Evolutionary conservation across 64 coral and sea anemone species (phyloP), one percentile per base, ranked within the genome.

Genomic region (Astreopora myriophthalma): DNA sequence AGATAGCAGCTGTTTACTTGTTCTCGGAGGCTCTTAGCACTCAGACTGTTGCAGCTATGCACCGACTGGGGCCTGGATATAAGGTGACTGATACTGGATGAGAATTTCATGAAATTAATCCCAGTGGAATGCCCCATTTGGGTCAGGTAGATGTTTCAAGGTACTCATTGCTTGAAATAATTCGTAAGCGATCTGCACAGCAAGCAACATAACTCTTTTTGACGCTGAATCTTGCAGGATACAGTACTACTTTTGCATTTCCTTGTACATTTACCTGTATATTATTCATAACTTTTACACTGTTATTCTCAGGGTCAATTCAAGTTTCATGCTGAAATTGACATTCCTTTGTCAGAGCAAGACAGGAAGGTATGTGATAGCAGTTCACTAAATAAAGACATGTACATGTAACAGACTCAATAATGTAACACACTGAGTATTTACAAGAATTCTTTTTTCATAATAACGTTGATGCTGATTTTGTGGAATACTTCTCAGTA

Each of bases 1-100:
- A 98, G 57, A 98, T 94, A 51, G 96, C 89, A 72, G 94, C 96
- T 1, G 94, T 98, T 14, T 98, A 98, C 82, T 77, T 98, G 27
- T 98, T 98, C 73, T 95, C 96, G 68, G 91, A 95, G 23, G 80
- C 93, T 61, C 40, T 98, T 46, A 58, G 25, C 42, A 75, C 80
- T 27, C 90, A 89, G 39, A 90, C 93, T 10, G 89, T 95, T 42
- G 86, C 79, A 71, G 94, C 96, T 63, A 95, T 98, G 34, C 81
- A 98, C 30, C 89, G 94, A 74, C 91, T 98, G 22, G 96, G 96
- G 2, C 94, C 96, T 39, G 93, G 96, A 14, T 98, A 98, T 73
- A 98, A 93, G 94, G 96, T 95, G 69, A 85, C 73, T 42, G 3
- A 34, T 49, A 19, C 1, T 52, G 0, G 4, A n/a, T 36, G 6